phyloP scores from a whole-genome alignment of 2,113 vertebrate genomes.

The Cyphomyrus plagiostoma region DNA sequence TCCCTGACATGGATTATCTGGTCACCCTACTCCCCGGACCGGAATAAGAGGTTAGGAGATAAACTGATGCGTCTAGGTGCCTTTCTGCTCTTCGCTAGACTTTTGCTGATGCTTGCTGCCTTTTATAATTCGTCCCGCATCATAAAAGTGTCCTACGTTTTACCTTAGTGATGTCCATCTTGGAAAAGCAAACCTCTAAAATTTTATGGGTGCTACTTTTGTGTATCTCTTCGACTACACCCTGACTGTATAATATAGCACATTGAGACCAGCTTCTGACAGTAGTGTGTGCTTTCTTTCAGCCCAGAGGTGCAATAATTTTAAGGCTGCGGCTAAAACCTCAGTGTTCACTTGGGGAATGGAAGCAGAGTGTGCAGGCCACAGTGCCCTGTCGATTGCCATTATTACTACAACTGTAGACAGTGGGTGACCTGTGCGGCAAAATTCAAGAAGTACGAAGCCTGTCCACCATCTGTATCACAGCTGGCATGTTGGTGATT shows the following conservation, averaged over 20 bases:
- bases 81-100: background rate
- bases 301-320: background rate
- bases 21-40: background rate
- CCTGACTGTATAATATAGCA: background rate
- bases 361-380: background rate
- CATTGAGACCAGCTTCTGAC: background rate
- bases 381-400: background rate
- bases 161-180: background rate
- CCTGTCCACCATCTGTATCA: background rate
- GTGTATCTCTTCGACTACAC: background rate
- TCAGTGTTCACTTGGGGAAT: background rate
- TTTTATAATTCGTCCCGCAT: background rate
- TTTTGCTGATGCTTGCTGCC: background rate
- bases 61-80: background rate
- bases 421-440: background rate
- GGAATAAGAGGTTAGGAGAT: background rate
- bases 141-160: background rate
- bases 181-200: background rate
- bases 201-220: background rate
- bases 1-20: background rate
- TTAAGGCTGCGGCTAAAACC: background rate
- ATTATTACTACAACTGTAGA: background rate
- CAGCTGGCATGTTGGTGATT: background rate
- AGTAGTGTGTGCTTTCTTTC: background rate
- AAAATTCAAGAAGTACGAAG: background rate